Conservation (phyloP, 2,797 vertebrate species). For the Malacoraja senta region DNA sequence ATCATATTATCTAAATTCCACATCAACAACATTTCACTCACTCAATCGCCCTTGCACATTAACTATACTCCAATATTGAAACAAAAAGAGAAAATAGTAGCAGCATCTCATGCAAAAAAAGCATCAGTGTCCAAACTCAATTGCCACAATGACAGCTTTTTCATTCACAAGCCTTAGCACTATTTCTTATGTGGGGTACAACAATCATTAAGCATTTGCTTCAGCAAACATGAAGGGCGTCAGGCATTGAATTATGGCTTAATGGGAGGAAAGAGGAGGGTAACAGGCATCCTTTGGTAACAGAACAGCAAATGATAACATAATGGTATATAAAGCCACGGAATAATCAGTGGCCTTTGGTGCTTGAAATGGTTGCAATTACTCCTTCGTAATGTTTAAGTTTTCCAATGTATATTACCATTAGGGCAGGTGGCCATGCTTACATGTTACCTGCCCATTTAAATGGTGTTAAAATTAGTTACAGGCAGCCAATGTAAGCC, state of each 20-base stretch:
- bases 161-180: conserved; percentile 53
- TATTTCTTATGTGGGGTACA: conserved; percentile 27
- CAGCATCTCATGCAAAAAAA: conserved; percentile 70
- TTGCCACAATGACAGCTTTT: conserved; percentile 57
- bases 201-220: conserved; percentile 24
- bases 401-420: conserved; percentile 16
- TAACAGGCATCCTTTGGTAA: conserved; percentile 33
- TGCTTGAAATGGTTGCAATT: neutral
- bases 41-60: conserved; percentile 58
- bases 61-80: conserved; percentile 60
- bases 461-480: conserved; percentile 12
- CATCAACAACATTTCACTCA: conserved; percentile 62
- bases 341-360: conserved; percentile 18
- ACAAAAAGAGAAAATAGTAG: conserved; percentile 53
- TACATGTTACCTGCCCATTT: neutral
- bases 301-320: conserved; percentile 26
- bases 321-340: neutral
- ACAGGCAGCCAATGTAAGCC: conserved; percentile 11
- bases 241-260: conserved; percentile 28
- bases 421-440: neutral
- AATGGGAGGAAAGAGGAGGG: conserved; percentile 1
- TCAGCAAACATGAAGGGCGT: conserved; percentile 33
- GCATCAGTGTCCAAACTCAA: conserved; percentile 60
- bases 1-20: conserved; percentile 55
- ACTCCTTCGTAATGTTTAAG: conserved; percentile 5